Base-by-base conservation (phyloP, 2,797 vertebrate genomes). In the Anableps anableps region DNA sequence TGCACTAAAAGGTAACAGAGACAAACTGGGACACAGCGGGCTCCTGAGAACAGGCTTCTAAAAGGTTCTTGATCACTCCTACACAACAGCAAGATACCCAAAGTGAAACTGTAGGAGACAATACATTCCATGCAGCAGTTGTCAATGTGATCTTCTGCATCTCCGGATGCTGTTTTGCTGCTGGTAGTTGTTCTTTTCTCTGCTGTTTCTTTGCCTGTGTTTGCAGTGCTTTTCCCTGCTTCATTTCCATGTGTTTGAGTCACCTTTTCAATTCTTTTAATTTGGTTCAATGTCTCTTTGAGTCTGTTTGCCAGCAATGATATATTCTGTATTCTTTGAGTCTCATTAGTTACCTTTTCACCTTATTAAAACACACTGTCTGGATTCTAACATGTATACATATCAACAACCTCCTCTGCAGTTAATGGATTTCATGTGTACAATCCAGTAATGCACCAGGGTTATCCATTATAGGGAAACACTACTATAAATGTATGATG, bases 1-100 rank as follows among this genome's bases (percentile, higher is more conserved):
- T 80, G 66, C 66, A 58, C 72, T 55, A 66, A 77, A 66, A 48
- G 77, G 34, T 70, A 36, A 9, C 78, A 64, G 47, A 47, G 53
- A 50, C 34, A n/a, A 34, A 47, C n/a, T 38, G 41, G 72, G 41
- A 45, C 19, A 80, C 34, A 34, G 41, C n/a, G 5, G 29, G 13
- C 29, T 31, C 38, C 36, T 43, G 68, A 23, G n/a, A 71, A 34
- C 29, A 23, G 38, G 41, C n/a, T 58, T 72, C 14, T 45, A 23
- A 74, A 41, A 43, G 68, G 68, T 71, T 71, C 43, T 41, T 71
- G 68, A 45, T 71, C 68, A 71, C 68, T 71, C 75, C 47, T 38
- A 77, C 75, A 77, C 31, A 77, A 17, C 64, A 51, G 62, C 62
- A 48, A 68, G 60, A 68, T 6, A 66, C 31, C 8, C 60, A 50